Base-by-base conservation (phyloP, 2,113 vertebrate genomes). In the Leucosticte australis region DNA sequence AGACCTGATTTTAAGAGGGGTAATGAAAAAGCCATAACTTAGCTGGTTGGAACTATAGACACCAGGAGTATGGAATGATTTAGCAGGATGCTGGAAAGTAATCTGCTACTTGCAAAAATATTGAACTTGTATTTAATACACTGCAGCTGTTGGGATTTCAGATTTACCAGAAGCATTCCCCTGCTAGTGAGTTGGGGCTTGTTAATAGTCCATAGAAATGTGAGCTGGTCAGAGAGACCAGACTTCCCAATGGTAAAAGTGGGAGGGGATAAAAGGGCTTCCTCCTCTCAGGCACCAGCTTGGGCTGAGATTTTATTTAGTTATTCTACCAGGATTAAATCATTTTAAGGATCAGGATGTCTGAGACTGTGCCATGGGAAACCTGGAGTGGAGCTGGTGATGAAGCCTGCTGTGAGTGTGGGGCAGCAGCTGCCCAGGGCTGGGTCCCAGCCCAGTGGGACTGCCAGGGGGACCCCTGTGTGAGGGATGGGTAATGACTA, bases 21-120 rank as follows among this genome's bases (percentile, higher is more conserved):
- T 83, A 95, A 80, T 95, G 87, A 96, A 97, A 92, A 90, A 74
- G 37, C 2, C 30, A 9, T 88, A 88, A 88, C 33, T 47, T 85
- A 68, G 47, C 55, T 88, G 28, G 46, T 65, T 92, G 82, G 89
- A 42, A 28, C 52, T 83, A 62, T 42, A 90, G 78, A 87, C 67
- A 76, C 57, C 4, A 68, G 47, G n/a, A 83, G 12, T 46, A 27
- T 27, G 28, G 53, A 83, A 75, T 77, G 46, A 94, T 94, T 94
- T 92, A 83, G 30, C 60, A 81, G 52, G 37, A 47, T 63, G 26
- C 56, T 80, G 78, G 46, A 53, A 87, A 83, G n/a, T 77, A 85
- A 91, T 39, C 35, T 80, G 33, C 28, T 82, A 44, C 81, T 85
- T 89, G 63, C 33, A 88, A 75, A 95, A 75, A 39, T 78, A 92